These are phyloP conservation scores for Xylota sylvarum DNA, from an alignment of 2,888 invertebrate genomes.

Conservation along the genomic window DNA sequence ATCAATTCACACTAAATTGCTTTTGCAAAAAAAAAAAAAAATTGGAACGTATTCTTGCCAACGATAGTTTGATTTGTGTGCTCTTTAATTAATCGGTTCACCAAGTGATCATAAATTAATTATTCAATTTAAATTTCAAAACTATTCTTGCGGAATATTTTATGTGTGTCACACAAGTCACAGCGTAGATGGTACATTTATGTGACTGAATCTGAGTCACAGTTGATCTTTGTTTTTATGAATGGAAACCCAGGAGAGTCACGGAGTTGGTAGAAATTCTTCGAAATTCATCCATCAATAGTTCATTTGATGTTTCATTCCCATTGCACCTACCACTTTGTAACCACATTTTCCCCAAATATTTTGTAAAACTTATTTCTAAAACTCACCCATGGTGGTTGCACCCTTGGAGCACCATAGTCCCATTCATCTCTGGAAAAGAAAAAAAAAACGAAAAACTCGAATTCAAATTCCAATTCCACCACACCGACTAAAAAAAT, in stretches of 20 bases:
- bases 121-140: conserved; percentile 20
- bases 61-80: conserved; percentile 26
- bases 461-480: background rate
- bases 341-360: too few relatives aligned
- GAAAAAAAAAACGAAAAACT: conserved; percentile 73
- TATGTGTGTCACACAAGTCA: background rate
- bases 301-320: too few relatives aligned
- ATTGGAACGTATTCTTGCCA: background rate
- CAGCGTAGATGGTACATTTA: background rate
- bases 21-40: background rate
- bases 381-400: conserved; percentile 67
- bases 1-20: conserved; percentile 24
- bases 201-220: background rate
- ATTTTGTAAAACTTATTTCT: background rate
- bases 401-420: conserved; percentile 53
- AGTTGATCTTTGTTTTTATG: too few relatives aligned
- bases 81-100: conserved; percentile 30
- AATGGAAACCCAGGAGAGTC: background rate
- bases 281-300: too few relatives aligned
- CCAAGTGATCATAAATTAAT: conserved; percentile 59
- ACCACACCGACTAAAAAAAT: conserved; percentile 51
- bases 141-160: background rate
- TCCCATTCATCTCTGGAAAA: conserved; percentile 79
- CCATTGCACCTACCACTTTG: too few relatives aligned
- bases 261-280: too few relatives aligned